These are phyloP conservation scores for Machimus rusticus DNA, from an alignment of 2,888 invertebrate genomes.

Conservation along the genomic window DNA sequence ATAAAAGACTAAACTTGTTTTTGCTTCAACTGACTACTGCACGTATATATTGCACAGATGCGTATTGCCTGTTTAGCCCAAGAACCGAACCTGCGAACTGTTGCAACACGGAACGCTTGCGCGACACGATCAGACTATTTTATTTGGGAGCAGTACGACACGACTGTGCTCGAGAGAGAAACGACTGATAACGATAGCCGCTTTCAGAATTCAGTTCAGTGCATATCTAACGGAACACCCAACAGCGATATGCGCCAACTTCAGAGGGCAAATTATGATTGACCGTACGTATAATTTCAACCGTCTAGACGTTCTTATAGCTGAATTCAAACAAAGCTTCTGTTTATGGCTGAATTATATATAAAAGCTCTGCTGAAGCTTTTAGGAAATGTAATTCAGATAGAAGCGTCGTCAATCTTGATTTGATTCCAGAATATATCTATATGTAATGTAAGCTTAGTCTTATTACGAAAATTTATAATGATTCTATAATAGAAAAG, in stretches of 20 bases:
- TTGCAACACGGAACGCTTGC: neutral
- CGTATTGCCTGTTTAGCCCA: neutral
- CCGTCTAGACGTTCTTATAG: neutral
- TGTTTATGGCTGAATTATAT: too few relatives aligned
- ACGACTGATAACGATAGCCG: neutral
- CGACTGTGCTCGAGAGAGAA: neutral
- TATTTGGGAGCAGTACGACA: neutral
- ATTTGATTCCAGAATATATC: neutral
- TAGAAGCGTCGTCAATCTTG: neutral
- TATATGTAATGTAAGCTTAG: too few relatives aligned
- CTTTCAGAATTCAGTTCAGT: neutral
- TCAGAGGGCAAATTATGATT: neutral
- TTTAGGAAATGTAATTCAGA: neutral
- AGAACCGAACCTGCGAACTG: neutral
- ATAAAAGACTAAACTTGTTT: neutral
- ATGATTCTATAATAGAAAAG: neutral
- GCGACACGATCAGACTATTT: neutral
- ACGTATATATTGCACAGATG: neutral
- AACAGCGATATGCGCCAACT: neutral
- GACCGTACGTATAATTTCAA: neutral
- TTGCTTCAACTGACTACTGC: neutral
- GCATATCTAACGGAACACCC: neutral
- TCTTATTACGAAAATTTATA: neutral
- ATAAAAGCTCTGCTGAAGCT: neutral
- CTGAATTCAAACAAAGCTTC: neutral